phyloP scores from a whole-genome alignment of 37 sponge, comb jelly and placozoan species.

The Agelas oroides region DNA sequence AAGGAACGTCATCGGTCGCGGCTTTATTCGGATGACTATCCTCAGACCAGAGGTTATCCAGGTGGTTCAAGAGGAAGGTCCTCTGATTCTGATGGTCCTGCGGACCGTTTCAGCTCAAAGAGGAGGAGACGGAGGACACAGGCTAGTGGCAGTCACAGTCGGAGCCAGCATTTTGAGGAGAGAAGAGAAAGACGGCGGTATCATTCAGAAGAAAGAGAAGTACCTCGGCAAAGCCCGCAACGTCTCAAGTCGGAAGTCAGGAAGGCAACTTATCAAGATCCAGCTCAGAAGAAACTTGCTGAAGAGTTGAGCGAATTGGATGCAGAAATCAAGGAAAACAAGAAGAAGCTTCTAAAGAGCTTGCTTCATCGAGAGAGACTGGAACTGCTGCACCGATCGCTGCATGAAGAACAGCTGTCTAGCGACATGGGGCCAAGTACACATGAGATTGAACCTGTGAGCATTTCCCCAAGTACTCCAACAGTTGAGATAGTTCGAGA shows the following conservation, averaged over 20 bases:
- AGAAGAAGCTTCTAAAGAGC: slow-evolving; percentile 40
- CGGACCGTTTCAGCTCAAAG: too few species aligned
- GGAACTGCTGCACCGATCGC: slow-evolving; percentile 24
- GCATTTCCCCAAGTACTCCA: background rate
- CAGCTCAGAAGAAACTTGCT: background rate
- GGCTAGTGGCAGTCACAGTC: background rate
- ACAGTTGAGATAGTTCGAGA: background rate
- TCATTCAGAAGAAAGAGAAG: background rate
- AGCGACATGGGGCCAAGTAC: too few species aligned
- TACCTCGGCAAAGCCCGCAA: background rate
- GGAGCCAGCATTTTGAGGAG: background rate
- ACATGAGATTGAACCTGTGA: too few species aligned
- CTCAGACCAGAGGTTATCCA: background rate
- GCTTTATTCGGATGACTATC: slow-evolving; percentile 13
- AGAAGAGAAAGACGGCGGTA: background rate
- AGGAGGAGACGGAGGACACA: background rate
- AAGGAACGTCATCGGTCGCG: background rate
- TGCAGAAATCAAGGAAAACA: slow-evolving; percentile 27
- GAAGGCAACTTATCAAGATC: background rate
- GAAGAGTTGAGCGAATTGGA: slow-evolving; percentile 34
- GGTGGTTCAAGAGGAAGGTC: background rate
- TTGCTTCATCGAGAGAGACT: slow-evolving; percentile 47
- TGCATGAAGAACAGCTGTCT: background rate
- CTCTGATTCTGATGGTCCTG: background rate
- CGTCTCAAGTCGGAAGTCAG: background rate